Base-by-base conservation (phyloP, 2,797 vertebrate species). In the Hypotaenidia okinawae region DNA sequence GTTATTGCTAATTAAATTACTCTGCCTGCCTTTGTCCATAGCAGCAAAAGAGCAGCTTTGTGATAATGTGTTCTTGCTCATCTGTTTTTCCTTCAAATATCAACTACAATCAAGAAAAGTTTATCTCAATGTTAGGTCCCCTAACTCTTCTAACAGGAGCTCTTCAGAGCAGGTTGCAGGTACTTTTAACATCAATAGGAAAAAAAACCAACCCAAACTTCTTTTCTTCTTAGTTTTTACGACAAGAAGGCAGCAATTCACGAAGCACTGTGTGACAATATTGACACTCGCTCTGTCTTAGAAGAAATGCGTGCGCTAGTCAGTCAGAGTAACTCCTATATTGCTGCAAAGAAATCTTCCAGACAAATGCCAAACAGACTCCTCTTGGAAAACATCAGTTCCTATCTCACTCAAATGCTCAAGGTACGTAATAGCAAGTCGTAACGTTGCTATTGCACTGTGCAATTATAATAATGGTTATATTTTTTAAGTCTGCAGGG, bases 261-360 rank as follows among this genome's bases (percentile, higher is more conserved):
- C 5, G 97, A 97, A 91, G 99, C 99, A 2, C 97, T 99, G 87
- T 99, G 99, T 54, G 99, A 99, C 94, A 99, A 99, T 75, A 66
- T 99, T 32, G 99, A 99, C 96, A 99, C 99, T 1, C 99, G 99
- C 80, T 96, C 97, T 0, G 98, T 96, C 86, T 92, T 99, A 98
- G 99, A 99, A 93, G 99, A 99, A 95, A 98, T 99, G 98, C 98
- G 99, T 23, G 96, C 98, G 0, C 98, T 99, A 76, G 98, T 99
- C 55, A 90, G 98, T 93, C 99, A 98, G 87, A 98, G 98, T 96
- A 99, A 99, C 98, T 98, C 98, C 73, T 99, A 99, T 96, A 98
- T 99, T 72, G 99, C 98, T 16, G 73, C 96, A 89, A 98, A 97
- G 96, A 99, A 99, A 97, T 97, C 94, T 17, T 88, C 96, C 74